These are phyloP conservation scores for Oeneis ivallda DNA, from an alignment of 2,888 invertebrate species.

Conservation along the genomic window DNA sequence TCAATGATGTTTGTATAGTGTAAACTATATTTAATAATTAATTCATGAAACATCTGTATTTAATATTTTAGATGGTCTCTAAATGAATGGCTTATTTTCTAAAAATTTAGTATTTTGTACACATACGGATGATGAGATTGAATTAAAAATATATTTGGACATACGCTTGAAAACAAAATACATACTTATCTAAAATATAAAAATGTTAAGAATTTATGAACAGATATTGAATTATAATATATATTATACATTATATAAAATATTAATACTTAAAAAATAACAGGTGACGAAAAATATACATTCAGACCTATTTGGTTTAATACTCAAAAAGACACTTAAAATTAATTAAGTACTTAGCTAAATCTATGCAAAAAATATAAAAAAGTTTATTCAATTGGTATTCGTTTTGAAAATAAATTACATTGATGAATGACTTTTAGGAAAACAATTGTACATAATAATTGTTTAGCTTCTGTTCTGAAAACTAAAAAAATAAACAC, in stretches of 20 bases:
- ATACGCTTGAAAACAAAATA: background rate
- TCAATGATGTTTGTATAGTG: slow-evolving; percentile 10
- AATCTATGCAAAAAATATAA: background rate
- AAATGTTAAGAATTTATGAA: too few species aligned
- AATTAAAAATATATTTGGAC: background rate
- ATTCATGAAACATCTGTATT: background rate
- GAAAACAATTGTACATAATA: background rate
- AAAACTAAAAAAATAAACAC: slow-evolving; percentile 1
- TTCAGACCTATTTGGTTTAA: too few species aligned
- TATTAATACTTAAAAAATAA: background rate
- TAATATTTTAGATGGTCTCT: slow-evolving; percentile 14
- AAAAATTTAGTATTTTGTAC: slow-evolving; percentile 21
- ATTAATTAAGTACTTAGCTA: background rate
- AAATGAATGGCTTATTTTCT: slow-evolving; percentile 8
- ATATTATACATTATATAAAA: background rate
- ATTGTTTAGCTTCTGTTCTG: slow-evolving; percentile 6
- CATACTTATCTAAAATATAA: too few species aligned
- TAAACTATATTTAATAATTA: slow-evolving; percentile 18
- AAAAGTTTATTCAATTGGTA: background rate
- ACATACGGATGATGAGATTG: background rate
- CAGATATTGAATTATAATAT: background rate
- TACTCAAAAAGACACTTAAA: too few species aligned
- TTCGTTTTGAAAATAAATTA: background rate
- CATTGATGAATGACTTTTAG: background rate
- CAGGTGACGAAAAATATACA: background rate